phyloP scores from a whole-genome alignment of 2,888 invertebrate genomes.

The Eurytoma californica region DNA sequence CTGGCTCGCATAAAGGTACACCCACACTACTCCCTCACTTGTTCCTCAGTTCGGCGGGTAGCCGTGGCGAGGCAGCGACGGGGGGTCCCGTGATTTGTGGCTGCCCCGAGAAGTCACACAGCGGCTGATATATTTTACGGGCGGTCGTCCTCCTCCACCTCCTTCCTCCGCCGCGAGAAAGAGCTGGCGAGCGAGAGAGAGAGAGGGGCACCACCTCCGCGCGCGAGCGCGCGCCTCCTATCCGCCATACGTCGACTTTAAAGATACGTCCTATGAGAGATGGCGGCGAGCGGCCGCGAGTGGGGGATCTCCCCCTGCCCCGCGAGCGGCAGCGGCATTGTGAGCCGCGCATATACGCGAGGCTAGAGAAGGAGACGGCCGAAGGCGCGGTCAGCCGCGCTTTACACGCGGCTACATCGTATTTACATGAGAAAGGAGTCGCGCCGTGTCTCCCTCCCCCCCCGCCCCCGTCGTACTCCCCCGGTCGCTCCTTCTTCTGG shows the following conservation, averaged over 20 bases:
- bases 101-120: slow-evolving; percentile 74
- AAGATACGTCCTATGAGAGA: slow-evolving; percentile 55
- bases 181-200: slow-evolving; percentile 15
- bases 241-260: slow-evolving; percentile 56
- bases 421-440: slow-evolving; percentile 74
- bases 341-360: background rate
- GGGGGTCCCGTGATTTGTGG: slow-evolving; percentile 75
- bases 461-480: slow-evolving; percentile 39
- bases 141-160: slow-evolving; percentile 61
- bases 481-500: background rate
- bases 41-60: slow-evolving; percentile 25
- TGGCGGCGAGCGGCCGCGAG: slow-evolving; percentile 34
- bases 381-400: slow-evolving; percentile 66
- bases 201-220: slow-evolving; percentile 51
- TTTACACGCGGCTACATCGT: slow-evolving; percentile 73
- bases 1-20: slow-evolving; percentile 64
- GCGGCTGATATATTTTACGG: slow-evolving; percentile 75
- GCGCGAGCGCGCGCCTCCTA: slow-evolving; percentile 33
- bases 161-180: slow-evolving; percentile 51
- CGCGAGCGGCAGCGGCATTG: slow-evolving; percentile 9
- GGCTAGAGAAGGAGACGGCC: background rate
- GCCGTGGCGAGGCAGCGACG: slow-evolving; percentile 65
- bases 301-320: slow-evolving; percentile 37
- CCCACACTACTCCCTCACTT: slow-evolving; percentile 63
- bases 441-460: slow-evolving; percentile 55